Percentiles rank a stretch among this genome's conserved stretches.
Evolutionary conservation across 30 jellyfish, hydroid and myxozoan genomes (phyloP).

Genomic region (Euphysa ruthae): DNA sequence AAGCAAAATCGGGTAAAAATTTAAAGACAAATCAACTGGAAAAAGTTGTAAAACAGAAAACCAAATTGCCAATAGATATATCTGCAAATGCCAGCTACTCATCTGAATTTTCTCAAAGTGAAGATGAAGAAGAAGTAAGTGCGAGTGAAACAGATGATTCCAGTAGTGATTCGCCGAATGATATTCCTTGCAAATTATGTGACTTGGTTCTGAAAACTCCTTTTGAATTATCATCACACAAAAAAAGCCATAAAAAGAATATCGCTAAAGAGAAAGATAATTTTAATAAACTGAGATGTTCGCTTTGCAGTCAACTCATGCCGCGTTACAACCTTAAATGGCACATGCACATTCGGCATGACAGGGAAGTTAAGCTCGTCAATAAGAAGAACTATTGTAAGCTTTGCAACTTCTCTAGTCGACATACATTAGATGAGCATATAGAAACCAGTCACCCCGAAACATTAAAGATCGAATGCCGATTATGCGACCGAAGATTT

Average conservation of each 20-base stretch:
- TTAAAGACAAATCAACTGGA: background rate
- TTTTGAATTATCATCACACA: background rate
- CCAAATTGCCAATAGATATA: background rate
- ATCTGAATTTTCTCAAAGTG: too few relatives aligned
- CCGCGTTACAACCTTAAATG: constrained; percentile 20
- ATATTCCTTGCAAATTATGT: constrained; percentile 5
- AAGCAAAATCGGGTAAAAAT: background rate
- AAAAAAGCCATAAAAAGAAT: background rate
- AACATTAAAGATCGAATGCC: constrained; percentile 19
- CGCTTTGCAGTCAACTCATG: background rate
- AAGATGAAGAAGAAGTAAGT: too few relatives aligned
- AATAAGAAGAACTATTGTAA: constrained; percentile 3
- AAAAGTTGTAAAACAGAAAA: background rate
- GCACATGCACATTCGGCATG: constrained; percentile 30
- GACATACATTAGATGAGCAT: constrained; percentile 14
- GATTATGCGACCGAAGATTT: constrained; percentile 22
- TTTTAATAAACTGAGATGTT: background rate
- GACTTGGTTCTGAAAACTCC: background rate
- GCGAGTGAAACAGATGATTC: too few relatives aligned
- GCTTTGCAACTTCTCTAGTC: constrained; percentile 6
- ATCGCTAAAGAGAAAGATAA: background rate
- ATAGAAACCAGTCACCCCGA: constrained; percentile 4
- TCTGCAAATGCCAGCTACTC: too few relatives aligned
- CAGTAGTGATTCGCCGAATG: too few relatives aligned
- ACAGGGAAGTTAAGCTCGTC: background rate